Percentiles rank a stretch among this genome's conserved stretches.
phyloP scores from a whole-genome alignment of 2,888 invertebrate genomes.

The Cancer borealis region DNA sequence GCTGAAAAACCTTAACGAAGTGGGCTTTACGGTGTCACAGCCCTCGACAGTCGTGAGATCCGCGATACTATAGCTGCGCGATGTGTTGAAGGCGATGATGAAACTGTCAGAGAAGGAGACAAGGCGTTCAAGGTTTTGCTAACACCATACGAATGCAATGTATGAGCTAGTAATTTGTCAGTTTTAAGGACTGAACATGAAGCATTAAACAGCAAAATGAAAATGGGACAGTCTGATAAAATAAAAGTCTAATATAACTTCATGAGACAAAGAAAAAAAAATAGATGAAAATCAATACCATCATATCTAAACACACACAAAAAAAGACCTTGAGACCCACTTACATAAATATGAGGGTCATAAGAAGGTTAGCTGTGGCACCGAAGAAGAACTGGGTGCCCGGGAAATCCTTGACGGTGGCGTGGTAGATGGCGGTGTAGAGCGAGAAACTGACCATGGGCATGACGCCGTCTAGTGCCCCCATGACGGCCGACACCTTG shows the following conservation, averaged over 20 bases:
- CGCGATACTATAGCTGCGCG: conserved; percentile 68
- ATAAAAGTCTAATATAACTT: not conserved
- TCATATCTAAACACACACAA: not conserved
- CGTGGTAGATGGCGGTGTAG: conserved; percentile 75
- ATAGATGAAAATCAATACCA: not conserved
- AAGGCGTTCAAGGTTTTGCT: not conserved
- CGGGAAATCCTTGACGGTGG: conserved; percentile 73
- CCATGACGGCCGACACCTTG: conserved; percentile 75
- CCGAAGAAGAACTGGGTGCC: conserved; percentile 77
- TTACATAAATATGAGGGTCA: conserved; percentile 76
- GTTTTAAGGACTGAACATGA: not conserved
- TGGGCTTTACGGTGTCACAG: conserved; percentile 55
- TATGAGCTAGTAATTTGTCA: not conserved
- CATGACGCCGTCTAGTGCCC: conserved; percentile 75
- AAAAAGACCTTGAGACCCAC: conserved; percentile 42
- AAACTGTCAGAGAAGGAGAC: conserved; percentile 52
- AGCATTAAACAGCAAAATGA: not conserved
- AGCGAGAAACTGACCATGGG: conserved; percentile 76
- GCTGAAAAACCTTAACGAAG: conserved; percentile 49
- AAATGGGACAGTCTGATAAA: not conserved
- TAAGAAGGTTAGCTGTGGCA: conserved; percentile 68
- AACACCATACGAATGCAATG: not conserved
- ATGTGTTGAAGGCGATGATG: conserved; percentile 68
- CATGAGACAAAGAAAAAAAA: not conserved
- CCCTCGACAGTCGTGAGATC: conserved; percentile 49